Base-by-base conservation (phyloP, 1,140 invertebrate species). In the Drosophila navojoa region DNA sequence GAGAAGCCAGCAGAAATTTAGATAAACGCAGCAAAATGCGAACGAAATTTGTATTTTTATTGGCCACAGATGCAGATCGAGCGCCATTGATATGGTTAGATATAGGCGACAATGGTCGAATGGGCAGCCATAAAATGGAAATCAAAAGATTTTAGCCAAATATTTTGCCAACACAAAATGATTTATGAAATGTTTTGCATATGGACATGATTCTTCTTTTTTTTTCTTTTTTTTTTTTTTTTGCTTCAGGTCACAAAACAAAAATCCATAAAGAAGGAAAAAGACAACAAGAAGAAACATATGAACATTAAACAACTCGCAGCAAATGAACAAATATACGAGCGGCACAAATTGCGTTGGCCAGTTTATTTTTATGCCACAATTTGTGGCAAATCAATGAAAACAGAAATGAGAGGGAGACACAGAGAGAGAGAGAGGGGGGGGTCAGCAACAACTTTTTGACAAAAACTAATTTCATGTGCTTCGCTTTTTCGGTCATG, bases 371-470 rank as follows among this genome's bases (percentile, higher is more conserved):
- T 86, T 82, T 89, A 84, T 87, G 79, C 52, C 81, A 85, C 84
- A 89, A 84, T 77, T 89, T 89, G 84, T 79, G 84, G 84, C 84
- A 89, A 87, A 87, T 87, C 84, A 87, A 87, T 87, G 77, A 38
- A 5, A 76, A 71, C 82, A 79, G 11, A 4, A 11, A 47, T 10
- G 19, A 49, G 47, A 45, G 15, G 2, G 42, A 15, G 42, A 16
- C 4, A 16, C 4, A 9, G 42, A 45, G 42, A 1, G n/a, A 15
- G n/a, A n/a, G 42, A 44, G 42, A 44, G 42, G 4, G 42, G 1
- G 42, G 16, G n/a, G 40, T 5, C 0, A 53, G n/a, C 27, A 32
- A 32, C 32, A 53, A 53, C 16, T 49, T 62, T 85, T 84, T 74
- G 50, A 61, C 42, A 69, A 72, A 38, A 59, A 61, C 64, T 69